Evolutionary conservation across 2,888 invertebrate genomes (phyloP).

Genomic region (Leucania comma): DNA sequence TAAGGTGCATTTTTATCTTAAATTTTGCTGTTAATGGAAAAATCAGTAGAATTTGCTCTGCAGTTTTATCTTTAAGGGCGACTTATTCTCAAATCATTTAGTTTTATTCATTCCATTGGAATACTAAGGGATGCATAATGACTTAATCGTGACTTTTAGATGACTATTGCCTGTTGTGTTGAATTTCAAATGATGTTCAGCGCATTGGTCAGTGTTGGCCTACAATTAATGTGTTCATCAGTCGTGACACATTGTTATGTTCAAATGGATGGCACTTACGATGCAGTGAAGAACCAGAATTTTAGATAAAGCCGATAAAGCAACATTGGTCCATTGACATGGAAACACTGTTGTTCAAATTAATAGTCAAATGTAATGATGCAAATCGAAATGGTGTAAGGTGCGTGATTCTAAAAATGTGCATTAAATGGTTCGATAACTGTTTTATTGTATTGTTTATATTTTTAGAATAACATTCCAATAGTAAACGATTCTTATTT

Average conservation of each 20-base stretch:
- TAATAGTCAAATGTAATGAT: slow-evolving; percentile 24
- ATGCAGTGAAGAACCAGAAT: slow-evolving; percentile 14
- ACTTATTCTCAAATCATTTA: slow-evolving; percentile 41
- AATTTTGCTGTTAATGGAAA: not conserved
- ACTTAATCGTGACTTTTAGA: slow-evolving; percentile 67
- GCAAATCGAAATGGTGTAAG: slow-evolving; percentile 4
- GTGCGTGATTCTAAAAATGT: slow-evolving; percentile 3
- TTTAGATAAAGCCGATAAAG: slow-evolving; percentile 3
- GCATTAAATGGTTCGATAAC: slow-evolving; percentile 3
- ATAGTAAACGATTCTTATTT: not conserved
- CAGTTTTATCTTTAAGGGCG: slow-evolving; percentile 43
- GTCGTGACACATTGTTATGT: slow-evolving; percentile 49
- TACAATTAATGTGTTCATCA: slow-evolving; percentile 44
- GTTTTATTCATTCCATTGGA: slow-evolving; percentile 55
- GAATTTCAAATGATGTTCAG: slow-evolving; percentile 52
- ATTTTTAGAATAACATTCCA: slow-evolving; percentile 1
- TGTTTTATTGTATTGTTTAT: not conserved
- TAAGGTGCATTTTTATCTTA: slow-evolving; percentile 42
- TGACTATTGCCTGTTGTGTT: slow-evolving; percentile 53
- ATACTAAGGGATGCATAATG: slow-evolving; percentile 64
- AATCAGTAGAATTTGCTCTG: slow-evolving; percentile 19
- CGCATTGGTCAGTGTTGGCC: slow-evolving; percentile 23
- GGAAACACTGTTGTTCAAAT: slow-evolving; percentile 9
- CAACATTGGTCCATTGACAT: slow-evolving; percentile 27
- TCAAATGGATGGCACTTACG: slow-evolving; percentile 27